Conservation (phyloP, 2,113 vertebrate species). For the Equus quagga region DNA sequence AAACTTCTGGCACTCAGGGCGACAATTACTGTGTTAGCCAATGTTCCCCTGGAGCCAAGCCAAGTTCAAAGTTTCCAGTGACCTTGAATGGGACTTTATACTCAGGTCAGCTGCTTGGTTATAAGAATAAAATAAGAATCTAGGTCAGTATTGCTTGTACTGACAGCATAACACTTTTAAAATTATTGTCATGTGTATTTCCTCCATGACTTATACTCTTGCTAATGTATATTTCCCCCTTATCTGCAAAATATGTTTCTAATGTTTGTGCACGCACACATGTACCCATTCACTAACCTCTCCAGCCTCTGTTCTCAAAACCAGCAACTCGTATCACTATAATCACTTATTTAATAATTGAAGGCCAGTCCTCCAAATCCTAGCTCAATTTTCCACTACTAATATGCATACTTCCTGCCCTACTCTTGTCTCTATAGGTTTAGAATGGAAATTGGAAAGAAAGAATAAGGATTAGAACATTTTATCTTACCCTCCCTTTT, state of each 20-base stretch:
- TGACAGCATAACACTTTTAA: not conserved
- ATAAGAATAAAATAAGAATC: conserved; percentile 65
- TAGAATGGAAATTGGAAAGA: conserved; percentile 25
- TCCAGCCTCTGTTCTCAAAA: not conserved
- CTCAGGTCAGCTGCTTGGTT: conserved; percentile 44
- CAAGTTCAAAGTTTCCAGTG: conserved; percentile 69
- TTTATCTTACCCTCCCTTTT: conserved; percentile 10
- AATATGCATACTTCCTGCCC: not conserved
- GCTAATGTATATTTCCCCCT: not conserved
- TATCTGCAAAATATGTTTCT: conserved; percentile 20
- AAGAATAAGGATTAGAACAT: conserved; percentile 28
- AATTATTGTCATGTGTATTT: conserved; percentile 21
- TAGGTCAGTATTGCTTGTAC: conserved; percentile 25
- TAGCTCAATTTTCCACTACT: not conserved
- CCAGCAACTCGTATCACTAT: not conserved
- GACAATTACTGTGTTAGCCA: conserved; percentile 31
- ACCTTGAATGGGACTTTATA: conserved; percentile 65
- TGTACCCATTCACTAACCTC: not conserved
- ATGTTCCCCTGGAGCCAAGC: conserved; percentile 29
- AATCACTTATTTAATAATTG: conserved; percentile 18
- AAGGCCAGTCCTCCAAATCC: not conserved
- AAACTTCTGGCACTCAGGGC: not conserved
- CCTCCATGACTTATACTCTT: conserved; percentile 6
- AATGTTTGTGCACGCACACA: not conserved
- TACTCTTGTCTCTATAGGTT: not conserved